A percentile compares a stretch with the other conserved stretches of the same genome.
Conservation (phyloP, 2,888 invertebrate species). For the Agrotis puta region DNA sequence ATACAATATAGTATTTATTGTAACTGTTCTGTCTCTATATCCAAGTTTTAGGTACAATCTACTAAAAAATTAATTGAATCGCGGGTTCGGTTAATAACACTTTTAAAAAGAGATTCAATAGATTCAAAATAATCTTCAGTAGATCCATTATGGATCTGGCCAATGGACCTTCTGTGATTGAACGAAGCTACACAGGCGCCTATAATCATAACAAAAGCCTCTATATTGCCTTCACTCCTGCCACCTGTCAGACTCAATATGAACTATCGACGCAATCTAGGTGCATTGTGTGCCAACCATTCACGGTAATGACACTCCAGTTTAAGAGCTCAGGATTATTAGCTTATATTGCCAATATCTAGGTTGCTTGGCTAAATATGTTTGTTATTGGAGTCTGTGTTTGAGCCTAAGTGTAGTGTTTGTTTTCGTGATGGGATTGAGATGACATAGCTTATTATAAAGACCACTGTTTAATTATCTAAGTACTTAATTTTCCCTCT, state of each 20-base stretch:
- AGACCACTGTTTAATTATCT: too few relatives aligned
- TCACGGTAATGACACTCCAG: conserved; percentile 58
- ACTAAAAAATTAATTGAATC: too few relatives aligned
- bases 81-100: too few relatives aligned
- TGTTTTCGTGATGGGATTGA: background rate
- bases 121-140: too few relatives aligned
- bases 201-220: conserved; percentile 41
- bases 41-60: background rate
- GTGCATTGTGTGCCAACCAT: conserved; percentile 59
- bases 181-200: background rate
- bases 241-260: conserved; percentile 52
- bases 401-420: background rate
- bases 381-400: conserved; percentile 23
- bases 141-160: too few relatives aligned
- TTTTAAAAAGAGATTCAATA: too few relatives aligned
- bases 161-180: too few relatives aligned
- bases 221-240: conserved; percentile 47
- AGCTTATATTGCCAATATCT: conserved; percentile 44
- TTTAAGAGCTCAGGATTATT: conserved; percentile 50
- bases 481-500: too few relatives aligned
- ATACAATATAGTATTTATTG: too few relatives aligned
- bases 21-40: too few relatives aligned
- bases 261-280: conserved; percentile 60
- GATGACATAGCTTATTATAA: too few relatives aligned
- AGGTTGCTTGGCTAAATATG: conserved; percentile 21